These are phyloP conservation scores for Athalia circularis DNA, from an alignment of 2,888 invertebrate genomes.

Conservation along the genomic window DNA sequence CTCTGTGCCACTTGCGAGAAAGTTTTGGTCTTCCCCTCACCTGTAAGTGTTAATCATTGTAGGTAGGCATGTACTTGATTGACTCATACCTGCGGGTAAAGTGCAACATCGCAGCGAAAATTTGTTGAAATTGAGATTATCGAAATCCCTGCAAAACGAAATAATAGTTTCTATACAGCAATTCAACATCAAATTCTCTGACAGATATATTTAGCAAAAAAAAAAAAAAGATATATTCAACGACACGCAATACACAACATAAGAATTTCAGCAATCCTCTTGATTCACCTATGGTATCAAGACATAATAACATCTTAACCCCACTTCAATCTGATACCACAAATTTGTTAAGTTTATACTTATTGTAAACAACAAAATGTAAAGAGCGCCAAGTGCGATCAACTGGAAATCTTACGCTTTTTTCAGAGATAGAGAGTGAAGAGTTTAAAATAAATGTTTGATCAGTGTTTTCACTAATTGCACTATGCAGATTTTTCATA, in stretches of 20 bases:
- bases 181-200: not conserved
- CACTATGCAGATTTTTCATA: not conserved
- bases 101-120: conserved; percentile 8
- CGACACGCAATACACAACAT: not conserved
- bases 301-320: no score
- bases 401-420: no score
- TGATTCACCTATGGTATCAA: not conserved
- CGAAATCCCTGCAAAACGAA: not conserved
- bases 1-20: conserved; percentile 92
- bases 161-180: not conserved
- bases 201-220: not conserved
- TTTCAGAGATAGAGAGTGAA: no score
- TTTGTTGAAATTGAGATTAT: conserved; percentile 8
- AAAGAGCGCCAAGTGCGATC: no score
- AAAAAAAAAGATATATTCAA: not conserved
- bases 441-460: no score
- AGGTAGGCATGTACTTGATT: not conserved
- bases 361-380: no score
- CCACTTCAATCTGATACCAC: no score
- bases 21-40: conserved; percentile 95
- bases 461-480: not conserved
- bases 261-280: not conserved
- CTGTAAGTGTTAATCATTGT: conserved; percentile 52
- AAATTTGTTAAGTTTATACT: no score
- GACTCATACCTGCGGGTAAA: not conserved